Evolutionary conservation across 2,113 vertebrate genomes (phyloP), one percentile per base, ranked within the genome.

Genomic region (Python bivittatus): DNA sequence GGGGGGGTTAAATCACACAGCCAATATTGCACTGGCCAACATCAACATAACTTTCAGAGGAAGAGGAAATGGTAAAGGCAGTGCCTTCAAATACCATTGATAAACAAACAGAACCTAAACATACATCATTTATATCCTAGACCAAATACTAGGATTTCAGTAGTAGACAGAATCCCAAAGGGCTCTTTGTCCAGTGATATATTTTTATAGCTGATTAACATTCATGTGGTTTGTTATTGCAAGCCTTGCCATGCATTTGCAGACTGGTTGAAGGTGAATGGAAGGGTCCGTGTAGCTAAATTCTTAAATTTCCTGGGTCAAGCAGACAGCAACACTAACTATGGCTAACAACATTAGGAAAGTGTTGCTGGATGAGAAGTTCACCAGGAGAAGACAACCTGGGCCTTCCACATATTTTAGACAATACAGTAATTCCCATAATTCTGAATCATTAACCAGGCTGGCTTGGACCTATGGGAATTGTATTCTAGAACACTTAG

Each of bases 1-100:
- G 2, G n/a, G n/a, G n/a, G n/a, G n/a, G n/a, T n/a, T n/a, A n/a
- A n/a, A n/a, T n/a, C n/a, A n/a, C n/a, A 20, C 9, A 7, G 33
- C 20, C 72, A 79, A 11, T 79, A 68, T 53, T 13, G 12, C 38
- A 6, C 48, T 44, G 2, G 33, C 91, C 84, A 87, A 91, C 7
- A 22, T 87, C 84, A 91, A 91, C 84, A 54, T 56, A 29, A 20
- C 11, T 88, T 92, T 88, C 85, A 92, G 56, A n/a, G 52, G 85
- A 72, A 88, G 25, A 72, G 91, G 91, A 92, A 92, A 79, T 3
- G 58, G 23, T 0, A 57, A 57, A 27, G 27, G 7, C 38, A 60
- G 54, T 23, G 38, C 22, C 20, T 87, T 88, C 68, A 92, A 88
- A 92, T 48, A n/a, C 85, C 33, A 2, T 29, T 10, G 22, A 88